phyloP scores from a whole-genome alignment of 2,888 invertebrate species.

The Drosophila kanekoi region DNA sequence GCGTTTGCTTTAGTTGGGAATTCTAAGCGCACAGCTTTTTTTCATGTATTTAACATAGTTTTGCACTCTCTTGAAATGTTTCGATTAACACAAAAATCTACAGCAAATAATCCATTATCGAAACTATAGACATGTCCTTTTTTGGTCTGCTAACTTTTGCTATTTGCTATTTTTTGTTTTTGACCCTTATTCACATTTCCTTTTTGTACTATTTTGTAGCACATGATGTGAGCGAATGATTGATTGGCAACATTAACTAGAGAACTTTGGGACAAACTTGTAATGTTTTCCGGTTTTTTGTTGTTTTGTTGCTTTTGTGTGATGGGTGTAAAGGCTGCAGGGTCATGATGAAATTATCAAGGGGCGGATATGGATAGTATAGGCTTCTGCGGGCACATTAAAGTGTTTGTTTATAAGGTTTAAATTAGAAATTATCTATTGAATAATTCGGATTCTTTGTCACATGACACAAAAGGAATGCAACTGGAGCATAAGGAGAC shows the following conservation, averaged over 20 bases:
- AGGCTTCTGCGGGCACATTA: neutral
- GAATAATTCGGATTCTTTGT: neutral
- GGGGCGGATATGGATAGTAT: constrained; percentile 24
- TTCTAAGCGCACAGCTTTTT: neutral
- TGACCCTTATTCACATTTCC: constrained; percentile 20
- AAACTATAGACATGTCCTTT: constrained; percentile 43
- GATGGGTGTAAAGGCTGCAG: neutral
- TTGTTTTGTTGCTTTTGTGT: constrained; percentile 10
- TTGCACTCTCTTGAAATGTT: constrained; percentile 8
- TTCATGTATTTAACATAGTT: constrained; percentile 9
- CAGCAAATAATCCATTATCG: constrained; percentile 49
- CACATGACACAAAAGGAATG: neutral
- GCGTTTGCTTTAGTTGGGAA: neutral
- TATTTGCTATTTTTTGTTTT: constrained; percentile 39
- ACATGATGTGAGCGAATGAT: constrained; percentile 58
- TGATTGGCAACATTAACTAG: constrained; percentile 58
- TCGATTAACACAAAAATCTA: neutral
- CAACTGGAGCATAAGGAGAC: neutral
- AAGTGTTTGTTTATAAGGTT: neutral
- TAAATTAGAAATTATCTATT: constrained; percentile 7
- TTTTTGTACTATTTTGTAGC: constrained; percentile 61
- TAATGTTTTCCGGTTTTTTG: constrained; percentile 35
- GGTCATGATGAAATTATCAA: constrained; percentile 32
- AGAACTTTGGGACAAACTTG: constrained; percentile 37
- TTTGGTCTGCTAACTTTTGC: constrained; percentile 52